Evolutionary conservation across 2,888 invertebrate species (phyloP).

Genomic region (Trissoscelio sp.): DNA sequence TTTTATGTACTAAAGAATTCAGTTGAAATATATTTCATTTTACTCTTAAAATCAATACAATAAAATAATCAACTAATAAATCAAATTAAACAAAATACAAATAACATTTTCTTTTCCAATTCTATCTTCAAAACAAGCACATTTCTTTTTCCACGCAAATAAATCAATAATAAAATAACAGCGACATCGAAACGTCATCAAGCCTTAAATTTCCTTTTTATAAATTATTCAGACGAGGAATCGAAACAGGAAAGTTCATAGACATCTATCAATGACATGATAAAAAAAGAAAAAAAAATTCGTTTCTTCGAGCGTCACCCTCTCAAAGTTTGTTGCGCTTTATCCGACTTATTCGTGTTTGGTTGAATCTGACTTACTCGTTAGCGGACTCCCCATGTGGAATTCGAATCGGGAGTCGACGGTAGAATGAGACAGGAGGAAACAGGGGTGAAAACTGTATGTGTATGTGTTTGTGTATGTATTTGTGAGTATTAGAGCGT

Average conservation of each 20-base stretch:
- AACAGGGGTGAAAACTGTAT: too few relatives aligned
- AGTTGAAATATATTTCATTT: too few relatives aligned
- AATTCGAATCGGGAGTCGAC: conserved; percentile 22
- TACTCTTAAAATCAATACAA: too few relatives aligned
- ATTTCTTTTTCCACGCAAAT: not conserved
- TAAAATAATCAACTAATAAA: too few relatives aligned
- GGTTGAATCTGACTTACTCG: conserved; percentile 53
- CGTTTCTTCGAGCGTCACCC: conserved; percentile 15
- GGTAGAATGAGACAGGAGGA: too few relatives aligned
- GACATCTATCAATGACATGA: conserved; percentile 23
- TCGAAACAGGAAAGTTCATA: conserved; percentile 22
- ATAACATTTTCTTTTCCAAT: too few relatives aligned
- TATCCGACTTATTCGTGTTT: conserved; percentile 45
- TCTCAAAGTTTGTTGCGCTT: conserved; percentile 46
- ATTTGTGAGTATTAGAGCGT: conserved; percentile 21
- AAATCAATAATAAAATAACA: conserved; percentile 26
- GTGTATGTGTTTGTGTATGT: conserved; percentile 25
- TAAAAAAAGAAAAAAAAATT: not conserved
- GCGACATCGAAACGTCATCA: conserved; percentile 23
- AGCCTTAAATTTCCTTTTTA: conserved; percentile 7
- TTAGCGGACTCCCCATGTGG: conserved; percentile 35
- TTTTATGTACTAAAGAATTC: too few relatives aligned
- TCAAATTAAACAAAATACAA: too few relatives aligned
- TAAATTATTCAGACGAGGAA: conserved; percentile 26
- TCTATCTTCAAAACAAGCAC: too few relatives aligned